Evolutionary conservation across 2,888 invertebrate species (phyloP).

Genomic region (Aelia acuminata): DNA sequence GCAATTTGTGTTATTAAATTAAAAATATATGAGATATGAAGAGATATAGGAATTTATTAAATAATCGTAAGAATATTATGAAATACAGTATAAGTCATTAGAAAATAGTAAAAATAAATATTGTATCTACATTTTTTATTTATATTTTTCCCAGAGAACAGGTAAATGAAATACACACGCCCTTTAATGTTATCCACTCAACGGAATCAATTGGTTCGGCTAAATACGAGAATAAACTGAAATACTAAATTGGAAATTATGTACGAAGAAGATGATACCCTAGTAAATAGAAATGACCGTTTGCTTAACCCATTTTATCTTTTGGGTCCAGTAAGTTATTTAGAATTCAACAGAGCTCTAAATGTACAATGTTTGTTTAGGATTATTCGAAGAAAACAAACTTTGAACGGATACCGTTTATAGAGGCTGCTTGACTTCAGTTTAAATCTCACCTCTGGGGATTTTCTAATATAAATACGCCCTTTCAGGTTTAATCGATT

Average conservation of each 20-base stretch:
- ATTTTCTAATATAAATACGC: background rate
- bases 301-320: background rate
- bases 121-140: too few species aligned
- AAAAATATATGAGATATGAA: too few species aligned
- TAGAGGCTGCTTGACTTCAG: background rate
- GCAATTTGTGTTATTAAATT: too few species aligned
- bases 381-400: background rate
- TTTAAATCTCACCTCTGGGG: background rate
- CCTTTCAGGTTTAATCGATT: background rate
- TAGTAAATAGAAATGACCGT: background rate
- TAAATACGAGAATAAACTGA: too few species aligned
- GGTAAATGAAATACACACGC: too few species aligned
- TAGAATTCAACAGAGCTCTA: background rate
- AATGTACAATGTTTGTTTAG: constrained; percentile 11
- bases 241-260: background rate
- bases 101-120: too few species aligned
- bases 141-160: too few species aligned
- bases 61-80: too few species aligned
- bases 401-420: background rate
- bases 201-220: too few species aligned
- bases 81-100: too few species aligned
- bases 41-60: too few species aligned
- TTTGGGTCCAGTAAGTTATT: background rate
- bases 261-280: background rate
- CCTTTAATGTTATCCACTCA: too few species aligned